Evolutionary conservation across 2,113 vertebrate species (phyloP).

Genomic region (Hippocampus mohnikei): DNA sequence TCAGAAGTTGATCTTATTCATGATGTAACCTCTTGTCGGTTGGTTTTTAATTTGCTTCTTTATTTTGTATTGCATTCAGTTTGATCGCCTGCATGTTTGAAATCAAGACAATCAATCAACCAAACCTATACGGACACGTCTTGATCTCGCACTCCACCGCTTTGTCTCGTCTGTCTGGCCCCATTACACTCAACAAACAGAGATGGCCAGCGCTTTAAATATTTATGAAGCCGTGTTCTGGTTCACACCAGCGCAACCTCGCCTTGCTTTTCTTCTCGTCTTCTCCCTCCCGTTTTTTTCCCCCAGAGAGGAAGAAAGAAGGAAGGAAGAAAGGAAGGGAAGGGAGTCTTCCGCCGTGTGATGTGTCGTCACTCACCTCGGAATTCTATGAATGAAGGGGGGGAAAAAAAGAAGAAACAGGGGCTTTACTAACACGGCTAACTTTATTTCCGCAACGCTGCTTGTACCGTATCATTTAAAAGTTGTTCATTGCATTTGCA

Average conservation of each 20-base stretch:
- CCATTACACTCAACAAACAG: slow-evolving; percentile 60
- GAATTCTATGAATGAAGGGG: slow-evolving; percentile 32
- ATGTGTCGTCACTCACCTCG: slow-evolving; percentile 57
- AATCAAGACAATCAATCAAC: too few relatives aligned
- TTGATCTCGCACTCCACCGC: slow-evolving; percentile 35
- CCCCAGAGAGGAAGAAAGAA: slow-evolving; percentile 20
- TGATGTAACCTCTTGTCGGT: too few relatives aligned
- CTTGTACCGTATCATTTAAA: too few relatives aligned
- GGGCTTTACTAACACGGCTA: neutral
- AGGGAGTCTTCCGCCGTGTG: slow-evolving; percentile 1
- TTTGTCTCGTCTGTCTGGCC: slow-evolving; percentile 45
- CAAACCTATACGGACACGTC: neutral
- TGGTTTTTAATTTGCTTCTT: too few relatives aligned
- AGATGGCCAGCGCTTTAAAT: slow-evolving; percentile 61
- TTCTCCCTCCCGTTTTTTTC: slow-evolving; percentile 52
- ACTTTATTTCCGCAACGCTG: neutral
- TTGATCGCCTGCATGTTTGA: too few relatives aligned
- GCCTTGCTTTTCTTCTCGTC: slow-evolving; percentile 23
- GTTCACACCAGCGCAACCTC: slow-evolving; percentile 17
- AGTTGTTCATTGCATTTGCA: too few relatives aligned
- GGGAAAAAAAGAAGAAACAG: slow-evolving; percentile 2
- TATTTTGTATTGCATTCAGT: too few relatives aligned
- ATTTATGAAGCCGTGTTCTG: slow-evolving; percentile 56
- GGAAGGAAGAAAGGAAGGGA: slow-evolving; percentile 42
- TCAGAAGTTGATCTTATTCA: too few relatives aligned